These are phyloP conservation scores for Cyclophora albipunctata DNA, from an alignment of 2,888 invertebrate species.

Conservation along the genomic window DNA sequence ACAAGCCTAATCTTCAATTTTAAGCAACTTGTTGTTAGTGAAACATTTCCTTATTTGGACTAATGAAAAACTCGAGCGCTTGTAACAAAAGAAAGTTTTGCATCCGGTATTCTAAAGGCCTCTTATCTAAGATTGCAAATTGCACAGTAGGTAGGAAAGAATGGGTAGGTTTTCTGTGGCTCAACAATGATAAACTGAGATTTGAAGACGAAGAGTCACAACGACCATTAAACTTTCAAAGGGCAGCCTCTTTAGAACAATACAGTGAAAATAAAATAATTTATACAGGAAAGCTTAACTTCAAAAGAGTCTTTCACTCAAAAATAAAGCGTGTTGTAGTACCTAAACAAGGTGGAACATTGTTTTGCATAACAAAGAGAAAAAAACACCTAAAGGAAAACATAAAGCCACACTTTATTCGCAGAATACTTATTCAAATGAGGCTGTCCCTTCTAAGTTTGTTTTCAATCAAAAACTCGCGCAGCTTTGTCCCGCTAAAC, in stretches of 20 bases:
- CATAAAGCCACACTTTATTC: constrained; percentile 76
- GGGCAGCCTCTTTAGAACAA: constrained; percentile 66
- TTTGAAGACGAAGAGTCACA: constrained; percentile 49
- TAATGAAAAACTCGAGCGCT: constrained; percentile 23
- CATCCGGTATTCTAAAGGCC: constrained; percentile 22
- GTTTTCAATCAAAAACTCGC: constrained; percentile 76
- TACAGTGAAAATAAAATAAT: constrained; percentile 73
- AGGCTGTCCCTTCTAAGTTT: constrained; percentile 76
- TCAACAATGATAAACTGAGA: constrained; percentile 52
- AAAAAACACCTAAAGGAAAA: constrained; percentile 75
- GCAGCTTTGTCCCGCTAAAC: constrained; percentile 73
- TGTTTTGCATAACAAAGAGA: constrained; percentile 75
- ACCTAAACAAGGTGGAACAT: constrained; percentile 76
- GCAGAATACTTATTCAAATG: constrained; percentile 76
- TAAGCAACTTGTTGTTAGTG: constrained; percentile 9
- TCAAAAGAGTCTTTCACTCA: constrained; percentile 75
- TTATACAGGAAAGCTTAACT: constrained; percentile 74
- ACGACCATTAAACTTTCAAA: constrained; percentile 64
- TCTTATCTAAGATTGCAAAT: constrained; percentile 26
- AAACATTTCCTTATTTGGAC: constrained; percentile 17
- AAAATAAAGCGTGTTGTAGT: constrained; percentile 75
- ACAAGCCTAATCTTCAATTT: constrained; percentile 2
- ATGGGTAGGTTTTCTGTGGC: constrained; percentile 22
- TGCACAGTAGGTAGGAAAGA: constrained; percentile 20
- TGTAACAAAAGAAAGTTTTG: constrained; percentile 24